These are phyloP conservation scores for Nothoprocta pentlandii DNA, from an alignment of 2,113 vertebrate species.

Conservation along the genomic window DNA sequence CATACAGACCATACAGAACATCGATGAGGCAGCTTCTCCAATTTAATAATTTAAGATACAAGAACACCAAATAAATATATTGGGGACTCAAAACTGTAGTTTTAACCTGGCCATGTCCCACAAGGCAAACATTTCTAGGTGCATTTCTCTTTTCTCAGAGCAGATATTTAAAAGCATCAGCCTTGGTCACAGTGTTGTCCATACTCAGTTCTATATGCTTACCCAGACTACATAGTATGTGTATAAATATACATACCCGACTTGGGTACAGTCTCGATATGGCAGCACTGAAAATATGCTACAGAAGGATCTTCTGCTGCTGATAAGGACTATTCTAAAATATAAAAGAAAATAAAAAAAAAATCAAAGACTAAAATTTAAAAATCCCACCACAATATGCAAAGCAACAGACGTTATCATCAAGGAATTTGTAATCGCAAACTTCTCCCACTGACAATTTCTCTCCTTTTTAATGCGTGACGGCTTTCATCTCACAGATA, in stretches of 20 bases:
- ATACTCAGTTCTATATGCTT: conserved; percentile 32
- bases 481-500: not conserved
- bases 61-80: not conserved
- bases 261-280: conserved; percentile 96
- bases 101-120: not conserved
- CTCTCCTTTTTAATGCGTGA: not conserved
- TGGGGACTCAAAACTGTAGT: not conserved
- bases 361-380: conserved; percentile 76
- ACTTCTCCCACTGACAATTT: not conserved
- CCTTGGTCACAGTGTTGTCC: conserved; percentile 9
- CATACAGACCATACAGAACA: not conserved
- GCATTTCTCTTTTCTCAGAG: not conserved
- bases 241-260: conserved; percentile 92
- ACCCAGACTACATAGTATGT: conserved; percentile 45
- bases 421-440: conserved; percentile 20
- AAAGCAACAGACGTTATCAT: conserved; percentile 52
- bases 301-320: conserved; percentile 99
- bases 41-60: not conserved
- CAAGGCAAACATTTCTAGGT: not conserved
- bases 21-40: not conserved
- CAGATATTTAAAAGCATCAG: conserved; percentile 21
- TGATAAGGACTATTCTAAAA: conserved; percentile 99
- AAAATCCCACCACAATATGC: conserved; percentile 61
- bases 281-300: conserved; percentile 99
- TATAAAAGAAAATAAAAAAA: conserved; percentile 82